phyloP scores from a whole-genome alignment of 1,140 invertebrate genomes.

The Euglossa dilemma region DNA sequence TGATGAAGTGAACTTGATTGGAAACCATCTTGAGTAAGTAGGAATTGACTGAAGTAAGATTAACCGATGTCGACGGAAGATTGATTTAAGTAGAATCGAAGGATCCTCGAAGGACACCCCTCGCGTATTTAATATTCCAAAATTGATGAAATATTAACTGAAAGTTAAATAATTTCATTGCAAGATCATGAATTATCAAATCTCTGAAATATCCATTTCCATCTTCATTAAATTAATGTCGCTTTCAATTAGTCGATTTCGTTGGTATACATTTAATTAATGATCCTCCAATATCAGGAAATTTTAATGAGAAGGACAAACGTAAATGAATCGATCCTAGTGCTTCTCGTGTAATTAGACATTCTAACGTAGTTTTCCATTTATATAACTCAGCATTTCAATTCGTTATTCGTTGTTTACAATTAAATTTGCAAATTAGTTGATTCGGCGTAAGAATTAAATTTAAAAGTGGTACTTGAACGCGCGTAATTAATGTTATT shows the following conservation, averaged over 20 bases:
- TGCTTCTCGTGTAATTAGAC: no score
- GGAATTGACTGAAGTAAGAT: conserved; percentile 3
- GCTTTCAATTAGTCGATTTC: no score
- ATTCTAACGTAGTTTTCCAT: no score
- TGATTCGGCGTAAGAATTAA: no score
- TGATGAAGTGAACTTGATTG: conserved; percentile 21
- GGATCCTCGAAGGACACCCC: neutral
- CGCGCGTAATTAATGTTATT: no score
- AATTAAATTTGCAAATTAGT: no score
- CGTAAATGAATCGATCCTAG: no score
- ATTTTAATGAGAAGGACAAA: neutral
- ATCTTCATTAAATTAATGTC: no score
- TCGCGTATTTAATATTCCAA: neutral
- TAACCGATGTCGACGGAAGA: neutral
- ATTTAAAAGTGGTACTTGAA: no score
- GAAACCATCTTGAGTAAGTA: conserved; percentile 2
- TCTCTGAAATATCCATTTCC: neutral
- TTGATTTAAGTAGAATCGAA: neutral
- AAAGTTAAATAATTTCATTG: neutral
- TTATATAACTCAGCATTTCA: no score
- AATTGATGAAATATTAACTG: neutral
- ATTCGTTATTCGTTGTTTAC: no score
- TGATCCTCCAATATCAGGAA: neutral
- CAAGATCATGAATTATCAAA: neutral
- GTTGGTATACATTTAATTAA: no score